Conservation (phyloP, 2,113 vertebrate genomes). For the Chloropsis cyanopogon region DNA sequence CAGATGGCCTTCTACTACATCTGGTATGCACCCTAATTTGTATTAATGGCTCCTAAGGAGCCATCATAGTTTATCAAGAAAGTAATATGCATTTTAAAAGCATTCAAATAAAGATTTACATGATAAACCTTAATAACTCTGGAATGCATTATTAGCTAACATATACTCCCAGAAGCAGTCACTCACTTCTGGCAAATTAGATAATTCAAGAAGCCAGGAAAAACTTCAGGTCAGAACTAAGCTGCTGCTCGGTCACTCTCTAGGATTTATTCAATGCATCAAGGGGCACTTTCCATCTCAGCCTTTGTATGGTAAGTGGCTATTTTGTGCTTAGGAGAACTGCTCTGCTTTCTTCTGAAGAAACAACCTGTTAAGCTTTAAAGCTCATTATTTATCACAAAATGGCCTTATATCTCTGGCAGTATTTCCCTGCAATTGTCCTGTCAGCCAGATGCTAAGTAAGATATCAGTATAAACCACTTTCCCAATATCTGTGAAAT, state of each 20-base stretch:
- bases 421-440: conserved; percentile 34
- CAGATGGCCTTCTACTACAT: background rate
- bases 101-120: conserved; percentile 43
- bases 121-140: conserved; percentile 22
- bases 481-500: conserved; percentile 28
- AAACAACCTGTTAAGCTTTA: conserved; percentile 30
- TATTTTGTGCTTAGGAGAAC: background rate
- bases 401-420: background rate
- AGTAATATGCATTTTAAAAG: conserved; percentile 54
- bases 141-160: conserved; percentile 12
- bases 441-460: conserved; percentile 37
- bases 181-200: conserved; percentile 33
- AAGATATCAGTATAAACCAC: conserved; percentile 7
- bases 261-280: background rate
- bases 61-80: conserved; percentile 45
- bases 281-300: background rate
- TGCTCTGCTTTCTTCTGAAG: background rate
- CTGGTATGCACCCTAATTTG: background rate
- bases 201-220: conserved; percentile 18
- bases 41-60: conserved; percentile 39
- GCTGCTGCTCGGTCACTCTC: background rate
- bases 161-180: conserved; percentile 1
- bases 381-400: conserved; percentile 35
- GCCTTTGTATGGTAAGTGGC: background rate
- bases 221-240: background rate